Evolutionary conservation across 1,140 invertebrate genomes (phyloP), one percentile per base, ranked within the genome.

Genomic region (Gonatopus flavifemur): DNA sequence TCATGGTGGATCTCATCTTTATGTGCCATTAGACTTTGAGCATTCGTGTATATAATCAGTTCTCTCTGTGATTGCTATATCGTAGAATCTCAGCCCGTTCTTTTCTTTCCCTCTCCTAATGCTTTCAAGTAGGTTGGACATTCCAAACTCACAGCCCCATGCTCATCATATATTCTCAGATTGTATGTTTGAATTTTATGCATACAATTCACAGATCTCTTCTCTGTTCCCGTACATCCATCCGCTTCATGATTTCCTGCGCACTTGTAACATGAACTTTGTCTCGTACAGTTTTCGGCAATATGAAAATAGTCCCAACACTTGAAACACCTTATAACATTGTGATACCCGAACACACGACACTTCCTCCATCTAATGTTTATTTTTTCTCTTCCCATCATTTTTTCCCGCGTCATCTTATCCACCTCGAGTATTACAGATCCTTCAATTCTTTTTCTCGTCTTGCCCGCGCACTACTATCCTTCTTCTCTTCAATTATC

Each of bases 251-350:
- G 49, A 1, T 51, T 51, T 16, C 41, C 49, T 24, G 49, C 30
- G 13, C 49, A 51, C 12, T 51, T 37, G 19, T 28, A 9, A 19
- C 40, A 51, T 6, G 32, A 37, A 37, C 30, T 38, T 21, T 51
- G 39, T 44, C 21, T 51, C n/a, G 9, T 44, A 13, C 49, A 44
- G 15, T 51, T 37, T 13, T 37, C 44, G 10, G 41, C 40, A 13
- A 51, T 51, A 19, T 51, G 49, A 19, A 33, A 43, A 16, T 36
- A 51, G 1, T 38, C 40, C 49, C 49, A 51, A 21, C 49, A 51
- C 44, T 51, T 51, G 13, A 44, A 49, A 16, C 47, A 49, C 15
- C 38, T 5, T 28, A 20, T 33, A 6, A 49, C 47, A 15, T 15
- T 42, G 1, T 41, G 13, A 12, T 41, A 30, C 12, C 42, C 32